Conservation (phyloP, 2,888 invertebrate genomes). For the Erynnis tages region DNA sequence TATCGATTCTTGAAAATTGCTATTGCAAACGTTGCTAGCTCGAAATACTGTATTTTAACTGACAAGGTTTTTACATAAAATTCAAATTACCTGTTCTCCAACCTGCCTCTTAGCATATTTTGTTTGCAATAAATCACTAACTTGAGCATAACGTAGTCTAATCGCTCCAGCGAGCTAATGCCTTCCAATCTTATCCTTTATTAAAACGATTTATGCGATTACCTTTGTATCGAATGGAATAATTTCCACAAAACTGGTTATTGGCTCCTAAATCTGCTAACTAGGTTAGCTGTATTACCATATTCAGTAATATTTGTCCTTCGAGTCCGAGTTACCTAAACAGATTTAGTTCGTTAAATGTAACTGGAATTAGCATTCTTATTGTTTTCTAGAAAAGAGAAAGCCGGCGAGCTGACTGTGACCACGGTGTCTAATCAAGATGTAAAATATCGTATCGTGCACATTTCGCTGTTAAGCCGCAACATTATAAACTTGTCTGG, state of each 20-base stretch:
- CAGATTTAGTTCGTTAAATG: conserved; percentile 6
- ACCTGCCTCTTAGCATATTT: conserved; percentile 22
- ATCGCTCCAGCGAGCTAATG: conserved; percentile 13
- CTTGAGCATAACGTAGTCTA: conserved; percentile 20
- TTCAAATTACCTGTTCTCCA: conserved; percentile 20
- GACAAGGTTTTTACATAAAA: conserved; percentile 20
- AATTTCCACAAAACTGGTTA: conserved; percentile 15
- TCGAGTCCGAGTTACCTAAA: neutral
- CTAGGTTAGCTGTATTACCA: conserved; percentile 16
- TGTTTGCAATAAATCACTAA: conserved; percentile 18
- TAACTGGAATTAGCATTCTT: conserved; percentile 17
- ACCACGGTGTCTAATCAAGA: conserved; percentile 18
- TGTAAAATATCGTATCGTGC: conserved; percentile 18
- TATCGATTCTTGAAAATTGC: neutral
- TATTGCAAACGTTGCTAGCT: neutral
- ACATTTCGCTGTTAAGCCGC: conserved; percentile 17
- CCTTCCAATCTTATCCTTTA: conserved; percentile 15
- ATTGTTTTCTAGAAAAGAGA: conserved; percentile 26
- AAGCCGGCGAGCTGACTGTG: conserved; percentile 11
- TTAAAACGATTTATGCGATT: conserved; percentile 19
- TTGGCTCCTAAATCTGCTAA: conserved; percentile 7
- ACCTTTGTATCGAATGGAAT: conserved; percentile 11
- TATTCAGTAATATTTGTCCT: conserved; percentile 14
- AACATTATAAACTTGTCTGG: conserved; percentile 8
- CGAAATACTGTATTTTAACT: conserved; percentile 1